Evolutionary conservation across 2,888 invertebrate species (phyloP), one percentile per base, ranked within the genome.

Genomic region (Ferdinandea cuprea): DNA sequence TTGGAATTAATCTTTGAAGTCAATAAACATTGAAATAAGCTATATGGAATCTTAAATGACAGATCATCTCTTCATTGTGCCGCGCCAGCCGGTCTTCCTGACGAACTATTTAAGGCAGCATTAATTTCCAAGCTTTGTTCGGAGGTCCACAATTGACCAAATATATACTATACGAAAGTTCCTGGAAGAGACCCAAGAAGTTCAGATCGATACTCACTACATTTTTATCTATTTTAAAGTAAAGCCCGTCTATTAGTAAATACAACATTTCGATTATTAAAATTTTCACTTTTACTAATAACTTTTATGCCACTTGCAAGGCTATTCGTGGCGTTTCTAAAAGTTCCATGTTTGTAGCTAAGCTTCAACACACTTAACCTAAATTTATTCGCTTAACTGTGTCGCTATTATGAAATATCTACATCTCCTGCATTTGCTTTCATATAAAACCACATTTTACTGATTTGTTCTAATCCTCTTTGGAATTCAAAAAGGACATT

Each of bases 401-500:
- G 17, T 52, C 30, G 13, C n/a, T n/a, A n/a, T n/a, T n/a, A 17
- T 32, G 19, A 61, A 46, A 44, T 63, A 63, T 9, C 48, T 42
- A 7, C 6, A 58, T 15, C 37, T 19, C 42, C 42, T 59, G 28
- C 58, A 58, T 40, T 15, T 42, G 48, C 63, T 63, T 56, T 28
- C 40, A 72, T 72, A 7, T 25, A 48, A 54, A 56, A 17, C 79
- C 66, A 35, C 66, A 68, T 56, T 61, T 56, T 52, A 76, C 71
- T 65, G 65, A 76, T 65, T 77, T 17, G 17, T 30, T 50, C 19
- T 48, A 76, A 76, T 76, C 69, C 76, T 21, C 58, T 65, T 76
- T 17, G 37, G 32, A 21, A 50, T 35, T 32, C 54, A 7, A 42
- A 65, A 44, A 46, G 25, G 15, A 30, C 15, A 13, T 56, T 17